Percentiles rank a stretch among this genome's conserved stretches.
phyloP scores from a whole-genome alignment of 2,888 invertebrate species.

The Ptychoptera albimana region DNA sequence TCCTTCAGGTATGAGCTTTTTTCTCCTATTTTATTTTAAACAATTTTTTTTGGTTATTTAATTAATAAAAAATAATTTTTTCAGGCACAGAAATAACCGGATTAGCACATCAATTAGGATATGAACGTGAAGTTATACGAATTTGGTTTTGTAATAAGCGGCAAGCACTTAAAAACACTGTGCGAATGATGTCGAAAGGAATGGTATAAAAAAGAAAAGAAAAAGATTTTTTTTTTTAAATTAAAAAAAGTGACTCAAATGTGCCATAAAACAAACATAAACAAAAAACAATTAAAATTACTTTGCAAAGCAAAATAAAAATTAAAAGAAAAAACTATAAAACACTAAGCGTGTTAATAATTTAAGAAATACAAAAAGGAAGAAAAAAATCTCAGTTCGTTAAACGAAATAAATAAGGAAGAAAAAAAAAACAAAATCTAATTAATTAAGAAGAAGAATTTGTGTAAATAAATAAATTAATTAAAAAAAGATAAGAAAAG shows the following conservation, averaged over 20 bases:
- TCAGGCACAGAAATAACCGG: slow-evolving; percentile 93
- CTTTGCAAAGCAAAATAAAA: not conserved
- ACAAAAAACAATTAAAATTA: not conserved
- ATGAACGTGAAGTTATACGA: slow-evolving; percentile 93
- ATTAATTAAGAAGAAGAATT: too few relatives aligned
- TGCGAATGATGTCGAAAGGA: slow-evolving; percentile 82
- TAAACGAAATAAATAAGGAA: too few relatives aligned
- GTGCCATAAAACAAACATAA: not conserved
- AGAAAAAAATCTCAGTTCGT: too few relatives aligned
- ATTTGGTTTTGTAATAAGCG: slow-evolving; percentile 99
- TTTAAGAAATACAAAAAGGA: not conserved
- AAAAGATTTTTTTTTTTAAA: too few relatives aligned
- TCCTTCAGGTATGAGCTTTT: slow-evolving; percentile 65
- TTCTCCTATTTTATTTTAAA: not conserved
- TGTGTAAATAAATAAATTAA: too few relatives aligned
- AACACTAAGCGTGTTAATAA: not conserved
- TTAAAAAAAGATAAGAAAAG: too few relatives aligned
- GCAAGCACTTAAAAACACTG: slow-evolving; percentile 95
- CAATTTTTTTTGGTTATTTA: not conserved
- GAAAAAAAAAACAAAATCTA: too few relatives aligned
- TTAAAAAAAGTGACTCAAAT: not conserved
- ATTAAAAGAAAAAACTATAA: not conserved
- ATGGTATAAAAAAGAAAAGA: slow-evolving; percentile 43
- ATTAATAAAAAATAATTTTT: slow-evolving; percentile 5
- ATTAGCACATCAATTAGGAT: slow-evolving; percentile 85